Evolutionary conservation across 2,113 vertebrate species (phyloP).

Genomic region (Baryphthengus martii): DNA sequence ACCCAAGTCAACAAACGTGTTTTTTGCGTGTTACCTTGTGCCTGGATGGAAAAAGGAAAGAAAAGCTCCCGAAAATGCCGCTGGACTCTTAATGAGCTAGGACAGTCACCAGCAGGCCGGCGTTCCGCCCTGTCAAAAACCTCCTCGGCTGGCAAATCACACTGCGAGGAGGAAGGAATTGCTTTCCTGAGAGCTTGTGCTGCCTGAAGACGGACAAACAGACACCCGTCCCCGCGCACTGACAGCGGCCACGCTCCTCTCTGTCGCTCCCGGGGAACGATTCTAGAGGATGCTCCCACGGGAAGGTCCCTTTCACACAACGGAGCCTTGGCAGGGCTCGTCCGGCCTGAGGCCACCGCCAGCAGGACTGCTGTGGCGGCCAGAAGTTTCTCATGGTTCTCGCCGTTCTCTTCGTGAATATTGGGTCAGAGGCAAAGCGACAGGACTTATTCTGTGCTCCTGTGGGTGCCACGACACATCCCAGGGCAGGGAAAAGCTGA

Average conservation of each 20-base stretch:
- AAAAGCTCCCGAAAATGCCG: neutral
- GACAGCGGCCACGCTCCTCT: neutral
- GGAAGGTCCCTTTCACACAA: neutral
- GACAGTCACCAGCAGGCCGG: fast-evolving
- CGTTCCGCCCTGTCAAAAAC: neutral
- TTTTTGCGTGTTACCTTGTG: neutral
- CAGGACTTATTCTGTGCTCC: neutral
- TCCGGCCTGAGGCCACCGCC: neutral
- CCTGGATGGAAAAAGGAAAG: neutral
- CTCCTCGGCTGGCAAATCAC: neutral
- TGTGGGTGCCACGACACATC: neutral
- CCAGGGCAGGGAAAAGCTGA: neutral
- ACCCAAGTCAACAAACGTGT: fast-evolving
- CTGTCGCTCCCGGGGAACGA: fast-evolving
- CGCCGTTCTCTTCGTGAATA: neutral
- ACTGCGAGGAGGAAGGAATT: neutral
- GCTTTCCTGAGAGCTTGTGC: neutral
- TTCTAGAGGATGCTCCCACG: neutral
- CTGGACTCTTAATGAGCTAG: neutral
- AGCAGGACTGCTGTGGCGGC: neutral
- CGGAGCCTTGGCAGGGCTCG: neutral
- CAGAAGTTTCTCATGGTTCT: neutral
- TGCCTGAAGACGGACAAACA: neutral
- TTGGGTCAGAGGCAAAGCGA: neutral
- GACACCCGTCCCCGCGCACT: neutral